Percentiles rank a stretch among this genome's conserved stretches.
phyloP scores from a whole-genome alignment of 2,113 vertebrate species.

The Petrocephalus microphthalmus region DNA sequence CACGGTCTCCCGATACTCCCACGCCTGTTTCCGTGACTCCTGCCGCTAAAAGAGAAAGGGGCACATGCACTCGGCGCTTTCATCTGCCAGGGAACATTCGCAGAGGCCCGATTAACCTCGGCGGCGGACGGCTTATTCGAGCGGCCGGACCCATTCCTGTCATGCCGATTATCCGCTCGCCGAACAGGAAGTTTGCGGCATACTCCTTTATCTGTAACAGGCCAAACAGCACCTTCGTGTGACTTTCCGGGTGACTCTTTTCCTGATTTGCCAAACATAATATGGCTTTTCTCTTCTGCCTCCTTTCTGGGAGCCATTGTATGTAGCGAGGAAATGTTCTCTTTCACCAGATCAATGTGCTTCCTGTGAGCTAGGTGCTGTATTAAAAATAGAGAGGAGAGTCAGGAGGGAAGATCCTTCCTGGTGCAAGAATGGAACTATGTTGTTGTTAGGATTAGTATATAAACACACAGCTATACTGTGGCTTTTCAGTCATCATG shows the following conservation, averaged over 20 bases:
- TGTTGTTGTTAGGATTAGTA: neutral
- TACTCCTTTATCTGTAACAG: neutral
- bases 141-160: neutral
- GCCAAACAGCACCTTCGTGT: neutral
- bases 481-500: neutral
- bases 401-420: constrained; percentile 4
- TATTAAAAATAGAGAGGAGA: neutral
- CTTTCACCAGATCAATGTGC: neutral
- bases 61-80: neutral
- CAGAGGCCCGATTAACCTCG: neutral
- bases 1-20: neutral
- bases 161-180: neutral
- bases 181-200: neutral
- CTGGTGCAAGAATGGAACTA: neutral
- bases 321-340: neutral
- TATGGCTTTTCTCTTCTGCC: neutral
- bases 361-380: neutral
- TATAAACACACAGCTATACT: neutral
- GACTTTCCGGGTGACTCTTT: neutral
- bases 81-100: neutral
- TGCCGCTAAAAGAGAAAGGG: neutral
- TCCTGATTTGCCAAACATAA: neutral
- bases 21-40: neutral
- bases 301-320: neutral
- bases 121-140: neutral